Evolutionary conservation across 2,113 vertebrate genomes (phyloP).

Genomic region (Gallinago undulata): DNA sequence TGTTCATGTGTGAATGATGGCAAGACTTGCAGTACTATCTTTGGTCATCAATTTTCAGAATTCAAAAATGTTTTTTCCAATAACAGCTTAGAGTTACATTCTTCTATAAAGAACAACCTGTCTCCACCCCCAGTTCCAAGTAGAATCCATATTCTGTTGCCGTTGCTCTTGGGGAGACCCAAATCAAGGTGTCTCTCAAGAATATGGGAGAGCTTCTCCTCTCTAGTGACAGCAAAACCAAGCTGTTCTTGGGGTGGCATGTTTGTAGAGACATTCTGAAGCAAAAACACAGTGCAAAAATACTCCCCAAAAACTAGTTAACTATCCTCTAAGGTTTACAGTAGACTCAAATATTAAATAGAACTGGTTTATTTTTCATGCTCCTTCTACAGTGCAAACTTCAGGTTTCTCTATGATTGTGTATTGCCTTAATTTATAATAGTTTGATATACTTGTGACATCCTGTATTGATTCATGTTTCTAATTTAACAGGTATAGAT

Average conservation of each 20-base stretch:
- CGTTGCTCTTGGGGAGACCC: fast-evolving
- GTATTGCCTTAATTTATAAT: background rate
- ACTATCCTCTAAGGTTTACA: background rate
- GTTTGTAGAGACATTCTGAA: background rate
- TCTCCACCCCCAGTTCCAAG: fast-evolving
- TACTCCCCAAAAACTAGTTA: background rate
- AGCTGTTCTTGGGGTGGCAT: fast-evolving
- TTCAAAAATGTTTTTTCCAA: background rate
- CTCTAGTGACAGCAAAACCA: background rate
- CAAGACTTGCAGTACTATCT: background rate
- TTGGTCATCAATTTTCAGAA: background rate
- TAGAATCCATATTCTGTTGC: fast-evolving
- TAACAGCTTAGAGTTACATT: background rate
- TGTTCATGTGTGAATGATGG: background rate
- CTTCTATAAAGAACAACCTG: background rate
- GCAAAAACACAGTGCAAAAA: background rate
- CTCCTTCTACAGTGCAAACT: background rate
- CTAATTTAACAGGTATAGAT: background rate
- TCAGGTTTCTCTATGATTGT: background rate
- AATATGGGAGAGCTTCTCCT: background rate
- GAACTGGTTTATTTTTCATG: background rate
- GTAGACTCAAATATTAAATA: background rate
- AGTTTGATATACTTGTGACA: background rate
- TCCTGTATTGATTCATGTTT: background rate
- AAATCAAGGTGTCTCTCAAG: background rate